A percentile compares a stretch with the other conserved stretches of the same genome.
Evolutionary conservation across 2,113 vertebrate genomes (phyloP).

Genomic region (Platycercus adscitus): DNA sequence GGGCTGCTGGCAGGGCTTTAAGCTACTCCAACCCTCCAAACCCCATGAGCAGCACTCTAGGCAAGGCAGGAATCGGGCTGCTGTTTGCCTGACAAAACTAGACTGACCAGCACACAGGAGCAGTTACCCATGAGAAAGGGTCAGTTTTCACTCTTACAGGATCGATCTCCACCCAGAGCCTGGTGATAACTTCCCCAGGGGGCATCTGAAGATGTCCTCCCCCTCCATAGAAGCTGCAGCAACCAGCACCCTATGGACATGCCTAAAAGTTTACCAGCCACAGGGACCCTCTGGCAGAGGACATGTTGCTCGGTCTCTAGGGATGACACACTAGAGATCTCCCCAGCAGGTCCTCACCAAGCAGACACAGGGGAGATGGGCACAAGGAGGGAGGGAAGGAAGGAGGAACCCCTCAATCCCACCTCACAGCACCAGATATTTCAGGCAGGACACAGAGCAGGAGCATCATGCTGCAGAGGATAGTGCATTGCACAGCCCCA

Average conservation of each 20-base stretch:
- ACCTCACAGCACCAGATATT: fast-evolving
- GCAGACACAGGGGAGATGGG: background rate
- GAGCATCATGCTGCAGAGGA: fast-evolving
- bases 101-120: background rate
- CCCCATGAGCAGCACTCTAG: background rate
- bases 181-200: fast-evolving
- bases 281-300: background rate
- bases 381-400: background rate
- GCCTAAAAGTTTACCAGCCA: background rate
- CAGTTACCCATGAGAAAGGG: fast-evolving
- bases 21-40: fast-evolving
- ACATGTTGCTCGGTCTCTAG: fast-evolving
- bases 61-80: background rate
- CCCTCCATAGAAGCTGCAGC: fast-evolving
- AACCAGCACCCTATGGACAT: fast-evolving
- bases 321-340: too few species aligned
- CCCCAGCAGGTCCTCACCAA: background rate
- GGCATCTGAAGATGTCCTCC: background rate
- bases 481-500: background rate
- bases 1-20: background rate
- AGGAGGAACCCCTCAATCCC: background rate
- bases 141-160: fast-evolving
- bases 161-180: background rate
- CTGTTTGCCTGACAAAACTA: fast-evolving
- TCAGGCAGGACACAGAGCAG: background rate